A percentile compares a stretch with the other conserved stretches of the same genome.
Conservation (phyloP, 2,113 vertebrate genomes). For the Zootoca vivipara region DNA sequence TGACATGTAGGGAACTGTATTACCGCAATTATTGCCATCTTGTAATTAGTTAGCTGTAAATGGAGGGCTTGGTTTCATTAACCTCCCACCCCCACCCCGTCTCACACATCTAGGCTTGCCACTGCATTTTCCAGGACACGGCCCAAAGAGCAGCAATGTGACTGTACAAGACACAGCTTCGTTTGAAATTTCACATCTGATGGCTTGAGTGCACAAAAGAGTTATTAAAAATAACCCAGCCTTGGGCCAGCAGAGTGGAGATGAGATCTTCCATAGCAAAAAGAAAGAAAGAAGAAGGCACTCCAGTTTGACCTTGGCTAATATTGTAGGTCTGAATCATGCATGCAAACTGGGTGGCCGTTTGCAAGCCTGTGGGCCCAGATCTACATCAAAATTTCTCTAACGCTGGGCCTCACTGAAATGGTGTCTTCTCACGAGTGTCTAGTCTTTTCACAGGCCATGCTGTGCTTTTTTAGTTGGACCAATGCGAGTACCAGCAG, state of each 20-base stretch:
- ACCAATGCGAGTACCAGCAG: too few relatives aligned
- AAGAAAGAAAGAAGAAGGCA: neutral
- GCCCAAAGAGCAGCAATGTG: neutral
- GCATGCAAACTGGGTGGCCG: neutral
- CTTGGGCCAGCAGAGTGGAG: neutral
- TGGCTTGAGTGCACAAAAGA: constrained; percentile 3
- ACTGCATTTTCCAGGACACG: neutral
- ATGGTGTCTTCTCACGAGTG: too few relatives aligned
- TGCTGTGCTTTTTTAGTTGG: too few relatives aligned
- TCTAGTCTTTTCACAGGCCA: too few relatives aligned
- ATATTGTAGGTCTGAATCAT: neutral
- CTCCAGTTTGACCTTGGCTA: neutral
- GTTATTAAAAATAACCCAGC: neutral
- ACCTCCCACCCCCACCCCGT: neutral
- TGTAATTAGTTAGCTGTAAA: neutral
- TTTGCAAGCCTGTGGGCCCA: neutral
- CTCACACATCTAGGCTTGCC: neutral
- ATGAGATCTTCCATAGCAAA: neutral
- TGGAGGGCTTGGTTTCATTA: neutral
- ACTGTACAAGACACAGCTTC: neutral
- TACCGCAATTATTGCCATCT: neutral
- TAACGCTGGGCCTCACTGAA: too few relatives aligned
- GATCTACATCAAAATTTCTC: neutral
- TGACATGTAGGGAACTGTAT: neutral
- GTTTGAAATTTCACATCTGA: constrained; percentile 10